phyloP scores from a whole-genome alignment of 2,888 invertebrate species.

The Epirrita christyi region DNA sequence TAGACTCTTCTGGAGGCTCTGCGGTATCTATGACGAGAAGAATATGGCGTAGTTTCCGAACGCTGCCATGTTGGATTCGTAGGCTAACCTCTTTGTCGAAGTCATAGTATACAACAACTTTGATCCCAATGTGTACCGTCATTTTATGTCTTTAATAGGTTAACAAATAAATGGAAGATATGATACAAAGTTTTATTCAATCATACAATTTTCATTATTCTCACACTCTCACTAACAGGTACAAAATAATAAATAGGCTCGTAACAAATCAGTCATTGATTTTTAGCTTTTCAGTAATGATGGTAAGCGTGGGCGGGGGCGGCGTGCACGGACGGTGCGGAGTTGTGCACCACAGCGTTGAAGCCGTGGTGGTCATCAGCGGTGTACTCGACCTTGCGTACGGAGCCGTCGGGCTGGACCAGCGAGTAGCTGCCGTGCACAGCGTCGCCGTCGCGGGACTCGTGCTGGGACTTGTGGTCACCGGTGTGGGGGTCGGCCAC shows the following conservation, averaged over 20 bases:
- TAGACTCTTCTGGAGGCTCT: too few species aligned
- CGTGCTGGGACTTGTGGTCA: conserved; percentile 83
- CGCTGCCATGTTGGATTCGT: too few species aligned
- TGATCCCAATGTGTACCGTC: too few species aligned
- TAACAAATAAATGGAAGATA: too few species aligned
- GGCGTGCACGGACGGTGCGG: conserved; percentile 67
- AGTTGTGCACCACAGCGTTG: conserved; percentile 79
- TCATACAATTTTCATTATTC: conserved; percentile 32
- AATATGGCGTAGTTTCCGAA: too few species aligned
- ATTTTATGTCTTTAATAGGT: too few species aligned
- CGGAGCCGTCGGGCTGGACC: conserved; percentile 79
- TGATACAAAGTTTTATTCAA: conserved; percentile 11
- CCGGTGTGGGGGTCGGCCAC: conserved; percentile 84
- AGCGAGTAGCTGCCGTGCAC: conserved; percentile 86
- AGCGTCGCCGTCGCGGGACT: conserved; percentile 78
- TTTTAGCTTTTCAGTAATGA: conserved; percentile 50
- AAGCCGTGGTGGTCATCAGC: conserved; percentile 64
- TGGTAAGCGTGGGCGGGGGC: conserved; percentile 63
- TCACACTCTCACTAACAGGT: conserved; percentile 39
- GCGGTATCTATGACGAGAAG: too few species aligned
- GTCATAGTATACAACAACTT: too few species aligned
- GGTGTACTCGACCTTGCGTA: conserved; percentile 79
- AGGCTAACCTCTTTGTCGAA: too few species aligned
- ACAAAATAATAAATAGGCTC: conserved; percentile 46
- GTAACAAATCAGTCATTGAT: too few species aligned